Evolutionary conservation across 2,113 vertebrate genomes (phyloP), one percentile per base, ranked within the genome.

Genomic region (Gymnogyps californianus): DNA sequence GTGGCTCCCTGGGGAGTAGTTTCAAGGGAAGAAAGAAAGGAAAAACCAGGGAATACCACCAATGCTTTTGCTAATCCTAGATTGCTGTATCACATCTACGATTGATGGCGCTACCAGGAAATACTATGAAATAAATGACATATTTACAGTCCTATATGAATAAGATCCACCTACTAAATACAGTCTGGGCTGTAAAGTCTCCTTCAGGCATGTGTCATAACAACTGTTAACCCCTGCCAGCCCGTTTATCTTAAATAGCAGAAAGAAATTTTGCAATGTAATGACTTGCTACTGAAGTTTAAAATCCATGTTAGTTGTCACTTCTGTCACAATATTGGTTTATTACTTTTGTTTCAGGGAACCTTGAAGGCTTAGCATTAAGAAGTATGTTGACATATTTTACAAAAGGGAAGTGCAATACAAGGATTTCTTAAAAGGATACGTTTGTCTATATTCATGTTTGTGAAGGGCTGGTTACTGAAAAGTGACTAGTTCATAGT

Each of bases 331-430:
- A 69, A 29, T 59, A 72, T 22, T 36, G 5, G 17, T 64, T 62
- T 58, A n/a, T n/a, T 71, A 29, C 1, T 79, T 72, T 71, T 69
- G 59, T 67, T 86, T 86, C 69, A 86, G 17, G 18, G 13, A 79
- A 26, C 2, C 5, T 10, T 17, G 5, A 4, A 26, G 5, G 1
- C 11, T 55, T 76, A 86, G 0, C 3, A 4, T 36, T 51, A 66
- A 49, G 44, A 66, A 64, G 9, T 16, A n/a, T 32, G 11, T n/a
- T 87, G 57, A 17, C 16, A 9, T 13, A 34, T 34, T 88, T 70
- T 67, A 47, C 3, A 24, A 72, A 87, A 75, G 3, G 9, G 7
- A 77, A 65, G 2, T 31, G 6, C 5, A 75, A 4, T n/a, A 14
- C 26, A 21, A 61, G 9, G 2, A 19, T 64, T 93, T 86, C n/a